These are phyloP conservation scores for Amiota communis DNA, from an alignment of 2,888 invertebrate genomes.

Conservation along the genomic window DNA sequence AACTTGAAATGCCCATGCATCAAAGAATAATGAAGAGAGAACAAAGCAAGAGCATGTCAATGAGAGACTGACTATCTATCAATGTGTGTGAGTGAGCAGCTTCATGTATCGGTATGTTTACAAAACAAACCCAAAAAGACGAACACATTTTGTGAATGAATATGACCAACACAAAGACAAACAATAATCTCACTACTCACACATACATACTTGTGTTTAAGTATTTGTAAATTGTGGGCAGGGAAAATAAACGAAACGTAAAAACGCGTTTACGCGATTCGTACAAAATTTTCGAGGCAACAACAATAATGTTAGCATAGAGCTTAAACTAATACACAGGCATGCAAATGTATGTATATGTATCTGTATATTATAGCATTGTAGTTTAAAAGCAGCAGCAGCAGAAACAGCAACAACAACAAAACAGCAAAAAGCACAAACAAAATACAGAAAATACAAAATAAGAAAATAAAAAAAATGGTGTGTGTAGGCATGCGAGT, in stretches of 20 bases:
- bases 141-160: constrained; percentile 65
- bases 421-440: constrained; percentile 37
- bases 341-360: no score
- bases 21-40: not conserved
- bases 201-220: constrained; percentile 2
- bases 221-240: constrained; percentile 70
- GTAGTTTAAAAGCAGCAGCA: not conserved
- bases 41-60: not conserved
- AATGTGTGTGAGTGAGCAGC: constrained; percentile 36
- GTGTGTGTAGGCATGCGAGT: constrained; percentile 26
- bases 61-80: constrained; percentile 33
- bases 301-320: not conserved
- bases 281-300: constrained; percentile 59
- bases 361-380: no score
- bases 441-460: constrained; percentile 3
- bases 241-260: constrained; percentile 70
- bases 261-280: constrained; percentile 72
- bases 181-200: not conserved
- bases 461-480: constrained; percentile 19
- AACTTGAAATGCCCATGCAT: constrained; percentile 66
- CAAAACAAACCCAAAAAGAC: constrained; percentile 57
- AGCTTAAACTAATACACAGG: no score
- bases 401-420: constrained; percentile 37
- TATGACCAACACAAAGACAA: constrained; percentile 50
- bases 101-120: constrained; percentile 49